These are phyloP conservation scores for Leucophenga varia DNA, from an alignment of 1,140 invertebrate species.

Conservation along the genomic window DNA sequence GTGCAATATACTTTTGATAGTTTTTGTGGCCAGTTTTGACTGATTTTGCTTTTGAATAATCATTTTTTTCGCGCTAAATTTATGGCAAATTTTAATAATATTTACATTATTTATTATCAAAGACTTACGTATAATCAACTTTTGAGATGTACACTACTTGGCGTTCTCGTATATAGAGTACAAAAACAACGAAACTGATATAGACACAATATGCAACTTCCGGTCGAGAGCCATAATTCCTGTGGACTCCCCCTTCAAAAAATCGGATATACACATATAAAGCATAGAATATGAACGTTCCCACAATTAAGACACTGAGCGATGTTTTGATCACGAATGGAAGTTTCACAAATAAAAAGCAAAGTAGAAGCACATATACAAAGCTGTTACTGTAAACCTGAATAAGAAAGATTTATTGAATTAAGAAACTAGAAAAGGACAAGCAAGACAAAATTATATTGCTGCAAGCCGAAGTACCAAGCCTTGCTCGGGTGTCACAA, in stretches of 20 bases:
- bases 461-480: too few species aligned
- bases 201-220: conserved; percentile 69
- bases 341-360: conserved; percentile 78
- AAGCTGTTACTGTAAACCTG: conserved; percentile 81
- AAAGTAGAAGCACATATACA: conserved; percentile 70
- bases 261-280: conserved; percentile 59
- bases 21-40: conserved; percentile 69
- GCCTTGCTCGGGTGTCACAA: too few species aligned
- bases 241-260: conserved; percentile 62
- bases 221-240: conserved; percentile 65
- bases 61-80: conserved; percentile 72
- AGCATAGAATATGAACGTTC: conserved; percentile 68
- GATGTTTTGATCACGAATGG: conserved; percentile 77
- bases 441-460: too few species aligned
- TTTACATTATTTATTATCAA: too few species aligned
- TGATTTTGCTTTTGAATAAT: conserved; percentile 73
- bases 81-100: too few species aligned
- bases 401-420: too few species aligned
- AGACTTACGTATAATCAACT: conserved; percentile 61
- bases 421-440: too few species aligned
- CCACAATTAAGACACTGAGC: conserved; percentile 64
- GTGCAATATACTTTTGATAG: conserved; percentile 75
- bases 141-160: conserved; percentile 82
- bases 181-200: conserved; percentile 67
- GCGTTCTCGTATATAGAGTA: conserved; percentile 75